phyloP scores from a whole-genome alignment of 2,888 invertebrate species.

The Stenodema calcarata region DNA sequence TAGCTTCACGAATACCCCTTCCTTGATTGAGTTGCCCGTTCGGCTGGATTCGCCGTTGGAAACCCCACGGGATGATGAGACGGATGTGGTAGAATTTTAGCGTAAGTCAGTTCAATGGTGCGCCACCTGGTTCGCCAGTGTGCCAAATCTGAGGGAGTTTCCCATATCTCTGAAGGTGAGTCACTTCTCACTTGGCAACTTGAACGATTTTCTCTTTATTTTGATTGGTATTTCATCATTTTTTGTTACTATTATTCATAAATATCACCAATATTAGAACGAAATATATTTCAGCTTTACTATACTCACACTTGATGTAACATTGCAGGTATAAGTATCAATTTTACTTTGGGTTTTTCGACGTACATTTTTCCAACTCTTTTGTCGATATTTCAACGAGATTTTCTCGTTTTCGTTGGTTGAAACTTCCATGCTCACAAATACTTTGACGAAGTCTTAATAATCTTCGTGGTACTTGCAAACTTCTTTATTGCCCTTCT shows the following conservation, averaged over 20 bases:
- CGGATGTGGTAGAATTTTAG: conserved; percentile 23
- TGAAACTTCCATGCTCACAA: too few species aligned
- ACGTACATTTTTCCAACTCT: neutral
- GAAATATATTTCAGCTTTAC: neutral
- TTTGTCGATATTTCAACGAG: neutral
- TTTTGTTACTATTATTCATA: neutral
- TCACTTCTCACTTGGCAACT: conserved; percentile 18
- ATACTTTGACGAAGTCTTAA: too few species aligned
- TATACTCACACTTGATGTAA: neutral
- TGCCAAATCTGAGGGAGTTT: conserved; percentile 26
- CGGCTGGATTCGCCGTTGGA: neutral
- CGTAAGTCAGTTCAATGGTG: conserved; percentile 41
- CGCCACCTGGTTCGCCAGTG: conserved; percentile 37
- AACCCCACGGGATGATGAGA: conserved; percentile 1
- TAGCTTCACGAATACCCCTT: conserved; percentile 26
- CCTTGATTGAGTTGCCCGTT: conserved; percentile 9
- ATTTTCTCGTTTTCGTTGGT: neutral
- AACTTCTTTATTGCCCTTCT: too few species aligned
- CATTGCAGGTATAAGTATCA: neutral
- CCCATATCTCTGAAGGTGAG: conserved; percentile 19
- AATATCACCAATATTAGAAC: neutral
- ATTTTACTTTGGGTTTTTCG: too few species aligned
- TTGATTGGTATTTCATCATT: neutral
- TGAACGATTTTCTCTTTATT: neutral
- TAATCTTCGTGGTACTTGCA: too few species aligned